A percentile compares a stretch with the other conserved stretches of the same genome.
phyloP scores from a whole-genome alignment of 2,797 vertebrate genomes.

The Neosilurus mollespiculum region DNA sequence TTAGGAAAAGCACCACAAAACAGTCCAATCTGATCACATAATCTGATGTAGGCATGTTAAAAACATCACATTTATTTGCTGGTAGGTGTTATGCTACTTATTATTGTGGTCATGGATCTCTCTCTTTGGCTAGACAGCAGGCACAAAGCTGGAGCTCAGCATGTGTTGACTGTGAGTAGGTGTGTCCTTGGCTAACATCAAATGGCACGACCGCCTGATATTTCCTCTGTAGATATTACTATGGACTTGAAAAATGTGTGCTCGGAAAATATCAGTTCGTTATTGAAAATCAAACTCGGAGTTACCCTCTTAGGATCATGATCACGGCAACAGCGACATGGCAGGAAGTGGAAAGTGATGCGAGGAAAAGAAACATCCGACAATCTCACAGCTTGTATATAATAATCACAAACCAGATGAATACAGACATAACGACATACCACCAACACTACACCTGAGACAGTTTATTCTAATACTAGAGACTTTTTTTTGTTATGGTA shows the following conservation, averaged over 20 bases:
- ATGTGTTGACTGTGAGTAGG: slow-evolving; percentile 39
- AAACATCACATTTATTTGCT: neutral
- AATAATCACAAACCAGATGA: neutral
- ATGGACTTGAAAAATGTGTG: neutral
- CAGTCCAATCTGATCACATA: neutral
- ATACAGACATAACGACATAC: no score
- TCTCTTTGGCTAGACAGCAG: neutral
- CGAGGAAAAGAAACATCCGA: neutral
- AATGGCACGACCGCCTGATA: neutral
- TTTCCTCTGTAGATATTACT: neutral
- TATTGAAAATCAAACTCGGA: neutral
- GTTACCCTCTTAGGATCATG: neutral
- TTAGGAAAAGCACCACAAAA: neutral
- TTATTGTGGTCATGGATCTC: neutral
- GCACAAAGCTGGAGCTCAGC: slow-evolving; percentile 8
- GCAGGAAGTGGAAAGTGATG: slow-evolving; percentile 36
- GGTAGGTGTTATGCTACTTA: neutral
- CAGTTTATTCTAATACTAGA: neutral
- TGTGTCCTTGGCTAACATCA: slow-evolving; percentile 37
- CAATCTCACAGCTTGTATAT: neutral
- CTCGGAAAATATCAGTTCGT: neutral
- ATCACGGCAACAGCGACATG: slow-evolving; percentile 31
- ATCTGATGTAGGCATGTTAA: neutral
- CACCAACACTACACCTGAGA: neutral
- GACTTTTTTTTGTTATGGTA: neutral